A percentile compares a stretch with the other conserved stretches of the same genome.
phyloP scores from a whole-genome alignment of 2,797 vertebrate species.

The Thunnus albacares region DNA sequence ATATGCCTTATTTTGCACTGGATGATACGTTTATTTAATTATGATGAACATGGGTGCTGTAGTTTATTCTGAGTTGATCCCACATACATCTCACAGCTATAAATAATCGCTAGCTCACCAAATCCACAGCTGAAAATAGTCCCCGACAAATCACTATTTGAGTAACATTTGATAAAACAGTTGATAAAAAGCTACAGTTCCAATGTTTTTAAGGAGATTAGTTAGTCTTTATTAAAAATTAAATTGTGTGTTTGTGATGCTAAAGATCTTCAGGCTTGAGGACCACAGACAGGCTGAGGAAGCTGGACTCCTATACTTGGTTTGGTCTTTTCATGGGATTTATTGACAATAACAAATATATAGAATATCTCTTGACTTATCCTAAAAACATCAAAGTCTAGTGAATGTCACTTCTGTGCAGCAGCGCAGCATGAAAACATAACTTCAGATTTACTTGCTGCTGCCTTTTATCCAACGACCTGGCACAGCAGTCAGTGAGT shows the following conservation, averaged over 20 bases:
- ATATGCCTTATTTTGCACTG: neutral
- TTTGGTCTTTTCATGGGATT: neutral
- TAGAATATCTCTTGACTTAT: neutral
- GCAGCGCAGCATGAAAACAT: neutral
- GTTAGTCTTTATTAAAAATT: neutral
- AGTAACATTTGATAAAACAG: neutral
- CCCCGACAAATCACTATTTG: constrained; percentile 4
- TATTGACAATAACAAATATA: neutral
- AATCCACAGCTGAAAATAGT: constrained; percentile 28
- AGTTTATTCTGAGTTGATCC: constrained; percentile 36
- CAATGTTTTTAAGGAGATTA: neutral
- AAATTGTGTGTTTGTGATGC: neutral
- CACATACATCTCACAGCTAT: constrained; percentile 26
- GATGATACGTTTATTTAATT: neutral
- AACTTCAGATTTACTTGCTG: neutral
- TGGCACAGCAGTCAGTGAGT: constrained; percentile 53
- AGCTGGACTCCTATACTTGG: neutral
- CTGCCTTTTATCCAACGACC: constrained; percentile 11
- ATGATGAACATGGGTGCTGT: neutral
- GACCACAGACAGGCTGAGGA: too few species aligned
- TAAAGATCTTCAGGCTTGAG: neutral
- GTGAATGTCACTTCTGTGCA: neutral
- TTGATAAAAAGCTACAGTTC: too few species aligned
- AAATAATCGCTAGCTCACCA: constrained; percentile 35
- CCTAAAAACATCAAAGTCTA: neutral